These are phyloP conservation scores for Luffia ferchaultella DNA, from an alignment of 2,888 invertebrate genomes.

Conservation along the genomic window DNA sequence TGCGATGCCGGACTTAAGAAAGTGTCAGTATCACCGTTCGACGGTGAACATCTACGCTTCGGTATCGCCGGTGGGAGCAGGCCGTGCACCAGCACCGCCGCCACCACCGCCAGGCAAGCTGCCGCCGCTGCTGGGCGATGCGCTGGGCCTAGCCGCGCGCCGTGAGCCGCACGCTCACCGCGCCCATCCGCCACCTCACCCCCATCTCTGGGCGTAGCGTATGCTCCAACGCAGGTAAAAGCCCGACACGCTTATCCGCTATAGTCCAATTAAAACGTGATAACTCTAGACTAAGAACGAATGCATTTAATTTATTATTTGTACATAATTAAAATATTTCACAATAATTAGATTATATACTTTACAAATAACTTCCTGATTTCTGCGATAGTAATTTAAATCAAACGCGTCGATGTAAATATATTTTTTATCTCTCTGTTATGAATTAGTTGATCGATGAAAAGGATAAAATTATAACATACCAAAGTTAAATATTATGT, in stretches of 20 bases:
- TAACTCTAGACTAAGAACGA: background rate
- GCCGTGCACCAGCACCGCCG: conserved; percentile 68
- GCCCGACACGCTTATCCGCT: conserved; percentile 10
- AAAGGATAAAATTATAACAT: conserved; percentile 43
- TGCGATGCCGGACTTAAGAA: conserved; percentile 84
- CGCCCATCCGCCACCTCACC: conserved; percentile 62
- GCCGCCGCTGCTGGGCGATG: conserved; percentile 64
- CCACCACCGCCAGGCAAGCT: conserved; percentile 70
- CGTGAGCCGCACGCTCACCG: conserved; percentile 39
- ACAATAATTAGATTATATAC: no score
- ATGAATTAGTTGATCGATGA: conserved; percentile 13
- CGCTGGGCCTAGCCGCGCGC: conserved; percentile 46
- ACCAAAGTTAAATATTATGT: conserved; percentile 56
- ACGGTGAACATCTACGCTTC: conserved; percentile 79
- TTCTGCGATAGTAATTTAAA: conserved; percentile 52
- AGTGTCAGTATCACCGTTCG: conserved; percentile 71
- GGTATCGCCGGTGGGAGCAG: conserved; percentile 62
- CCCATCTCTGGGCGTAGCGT: conserved; percentile 84
- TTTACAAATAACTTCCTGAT: conserved; percentile 48
- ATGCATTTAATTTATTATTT: conserved; percentile 2
- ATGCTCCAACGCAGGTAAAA: conserved; percentile 72
- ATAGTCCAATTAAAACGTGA: background rate
- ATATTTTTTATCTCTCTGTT: background rate
- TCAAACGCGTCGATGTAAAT: background rate
- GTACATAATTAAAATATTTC: no score